These are phyloP conservation scores for Balaenoptera acutorostrata DNA, from an alignment of 2,113 vertebrate species.

Conservation along the genomic window DNA sequence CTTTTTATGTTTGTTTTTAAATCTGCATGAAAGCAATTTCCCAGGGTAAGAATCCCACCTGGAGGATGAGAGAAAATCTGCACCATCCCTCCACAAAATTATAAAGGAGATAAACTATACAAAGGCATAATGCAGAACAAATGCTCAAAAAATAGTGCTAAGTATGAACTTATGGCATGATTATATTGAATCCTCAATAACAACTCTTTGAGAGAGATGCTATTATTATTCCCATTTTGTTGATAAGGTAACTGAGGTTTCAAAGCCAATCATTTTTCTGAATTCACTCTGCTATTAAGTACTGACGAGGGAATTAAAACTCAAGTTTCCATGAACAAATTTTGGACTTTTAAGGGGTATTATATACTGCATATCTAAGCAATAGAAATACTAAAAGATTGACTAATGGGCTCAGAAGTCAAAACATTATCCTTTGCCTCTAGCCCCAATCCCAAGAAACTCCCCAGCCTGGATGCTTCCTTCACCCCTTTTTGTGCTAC, in stretches of 20 bases:
- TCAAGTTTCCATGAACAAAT: background rate
- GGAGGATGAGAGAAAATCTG: conserved; percentile 13
- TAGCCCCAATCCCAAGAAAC: background rate
- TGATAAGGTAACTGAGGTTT: background rate
- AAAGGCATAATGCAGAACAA: background rate
- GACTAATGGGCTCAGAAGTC: background rate
- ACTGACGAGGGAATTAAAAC: background rate
- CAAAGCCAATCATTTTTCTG: conserved; percentile 15
- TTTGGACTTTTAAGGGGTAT: background rate
- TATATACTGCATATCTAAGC: background rate
- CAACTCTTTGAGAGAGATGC: background rate
- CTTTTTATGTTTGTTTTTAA: background rate
- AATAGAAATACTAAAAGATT: background rate
- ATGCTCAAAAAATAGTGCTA: background rate
- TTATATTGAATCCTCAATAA: background rate
- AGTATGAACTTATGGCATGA: background rate
- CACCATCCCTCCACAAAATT: background rate
- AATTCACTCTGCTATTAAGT: background rate
- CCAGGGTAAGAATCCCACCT: conserved; percentile 51
- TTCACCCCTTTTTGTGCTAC: background rate
- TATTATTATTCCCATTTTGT: background rate
- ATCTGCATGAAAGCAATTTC: conserved; percentile 12
- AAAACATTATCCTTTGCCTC: background rate
- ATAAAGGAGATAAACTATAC: background rate
- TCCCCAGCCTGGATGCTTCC: background rate